These are phyloP conservation scores for Eublepharis macularius DNA, from an alignment of 2,113 vertebrate species.

Conservation along the genomic window DNA sequence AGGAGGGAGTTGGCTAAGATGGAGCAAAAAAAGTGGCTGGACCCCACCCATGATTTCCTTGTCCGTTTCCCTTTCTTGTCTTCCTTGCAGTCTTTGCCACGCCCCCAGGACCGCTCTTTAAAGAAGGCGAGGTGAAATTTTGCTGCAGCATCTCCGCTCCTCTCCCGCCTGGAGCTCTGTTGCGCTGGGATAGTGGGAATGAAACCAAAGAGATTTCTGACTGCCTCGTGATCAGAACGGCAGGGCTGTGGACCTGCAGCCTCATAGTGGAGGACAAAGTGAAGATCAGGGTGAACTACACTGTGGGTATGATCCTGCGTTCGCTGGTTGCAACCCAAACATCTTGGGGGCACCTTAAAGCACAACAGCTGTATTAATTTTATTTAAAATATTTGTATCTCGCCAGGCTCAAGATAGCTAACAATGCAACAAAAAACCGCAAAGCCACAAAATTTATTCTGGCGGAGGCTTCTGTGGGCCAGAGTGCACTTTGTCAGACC, in stretches of 20 bases:
- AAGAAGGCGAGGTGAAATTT: constrained; percentile 19
- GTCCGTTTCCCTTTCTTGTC: neutral
- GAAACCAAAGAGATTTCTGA: neutral
- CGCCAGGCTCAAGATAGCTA: too few species aligned
- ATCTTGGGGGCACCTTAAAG: neutral
- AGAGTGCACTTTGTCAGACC: too few species aligned
- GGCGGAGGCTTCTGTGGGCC: too few species aligned
- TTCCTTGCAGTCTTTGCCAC: constrained; percentile 51
- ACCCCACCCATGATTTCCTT: neutral
- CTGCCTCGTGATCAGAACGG: constrained; percentile 17
- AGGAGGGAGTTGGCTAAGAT: too few species aligned
- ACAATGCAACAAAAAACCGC: too few species aligned
- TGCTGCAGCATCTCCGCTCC: constrained; percentile 44
- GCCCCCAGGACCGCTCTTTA: constrained; percentile 4
- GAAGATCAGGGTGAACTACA: constrained; percentile 52
- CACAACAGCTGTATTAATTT: too few species aligned
- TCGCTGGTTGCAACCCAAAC: neutral
- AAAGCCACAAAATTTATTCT: too few species aligned
- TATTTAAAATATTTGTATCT: too few species aligned
- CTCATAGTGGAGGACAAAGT: constrained; percentile 31
- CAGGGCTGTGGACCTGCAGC: constrained; percentile 57
- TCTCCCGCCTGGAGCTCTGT: neutral
- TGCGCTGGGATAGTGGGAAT: constrained; percentile 49
- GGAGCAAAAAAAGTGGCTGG: too few species aligned
- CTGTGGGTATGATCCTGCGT: constrained; percentile 36